phyloP scores from a whole-genome alignment of 2,797 vertebrate genomes.

The Todus mexicanus region DNA sequence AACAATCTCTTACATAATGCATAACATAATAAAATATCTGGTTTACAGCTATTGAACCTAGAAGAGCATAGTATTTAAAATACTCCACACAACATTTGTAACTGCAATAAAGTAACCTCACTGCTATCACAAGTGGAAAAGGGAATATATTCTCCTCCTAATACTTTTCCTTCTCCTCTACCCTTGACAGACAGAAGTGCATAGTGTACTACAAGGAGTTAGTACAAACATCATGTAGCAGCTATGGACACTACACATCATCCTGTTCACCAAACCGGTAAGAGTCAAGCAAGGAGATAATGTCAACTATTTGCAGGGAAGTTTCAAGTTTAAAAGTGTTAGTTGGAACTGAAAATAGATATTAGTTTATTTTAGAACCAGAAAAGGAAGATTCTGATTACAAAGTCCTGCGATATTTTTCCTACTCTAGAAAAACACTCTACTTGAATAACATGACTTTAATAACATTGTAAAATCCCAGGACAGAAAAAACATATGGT shows the following conservation, averaged over 20 bases:
- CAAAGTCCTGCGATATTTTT: neutral
- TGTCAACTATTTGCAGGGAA: neutral
- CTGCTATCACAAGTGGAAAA: neutral
- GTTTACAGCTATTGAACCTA: neutral
- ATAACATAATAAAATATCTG: neutral
- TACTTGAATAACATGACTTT: neutral
- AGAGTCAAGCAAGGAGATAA: neutral
- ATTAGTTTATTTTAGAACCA: neutral
- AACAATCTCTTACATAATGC: neutral
- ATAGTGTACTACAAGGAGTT: neutral
- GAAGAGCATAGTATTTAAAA: neutral
- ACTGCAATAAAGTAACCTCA: neutral
- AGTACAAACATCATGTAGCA: neutral
- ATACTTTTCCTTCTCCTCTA: neutral
- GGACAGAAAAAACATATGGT: neutral
- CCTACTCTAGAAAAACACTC: neutral
- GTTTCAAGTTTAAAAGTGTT: neutral
- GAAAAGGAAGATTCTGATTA: neutral
- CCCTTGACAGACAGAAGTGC: neutral
- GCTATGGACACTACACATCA: neutral
- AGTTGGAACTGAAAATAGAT: neutral
- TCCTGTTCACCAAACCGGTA: neutral
- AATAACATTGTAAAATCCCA: neutral
- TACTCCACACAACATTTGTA: neutral
- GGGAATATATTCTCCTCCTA: neutral